These are phyloP conservation scores for Metridium senile DNA, from an alignment of 92 coral and sea anemone genomes.

Conservation along the genomic window DNA sequence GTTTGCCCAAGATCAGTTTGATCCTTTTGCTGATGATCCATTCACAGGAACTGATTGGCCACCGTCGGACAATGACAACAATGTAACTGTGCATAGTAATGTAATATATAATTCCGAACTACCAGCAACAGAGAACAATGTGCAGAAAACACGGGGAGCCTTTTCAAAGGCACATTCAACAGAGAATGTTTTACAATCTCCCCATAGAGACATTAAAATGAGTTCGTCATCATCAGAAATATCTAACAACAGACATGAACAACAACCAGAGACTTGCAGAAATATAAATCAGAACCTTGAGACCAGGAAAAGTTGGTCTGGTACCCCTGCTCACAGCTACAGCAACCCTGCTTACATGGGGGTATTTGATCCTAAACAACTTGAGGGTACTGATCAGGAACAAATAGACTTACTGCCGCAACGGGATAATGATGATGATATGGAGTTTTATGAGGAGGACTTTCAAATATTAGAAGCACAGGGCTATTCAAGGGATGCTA, in stretches of 20 bases:
- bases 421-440: constrained; percentile 49
- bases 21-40: constrained; percentile 93
- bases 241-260: constrained; percentile 17
- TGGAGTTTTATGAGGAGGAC: constrained; percentile 98
- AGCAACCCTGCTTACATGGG: constrained; percentile 89
- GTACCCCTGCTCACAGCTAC: constrained; percentile 71
- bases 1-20: constrained; percentile 43
- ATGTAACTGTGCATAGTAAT: constrained; percentile 2
- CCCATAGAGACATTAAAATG: constrained; percentile 10
- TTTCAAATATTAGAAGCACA: constrained; percentile 94
- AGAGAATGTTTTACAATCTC: constrained; percentile 53
- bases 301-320: constrained; percentile 80
- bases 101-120: neutral
- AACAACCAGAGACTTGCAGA: constrained; percentile 20
- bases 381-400: constrained; percentile 50
- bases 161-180: constrained; percentile 66
- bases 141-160: constrained; percentile 6
- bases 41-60: constrained; percentile 52
- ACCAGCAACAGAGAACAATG: constrained; percentile 8
- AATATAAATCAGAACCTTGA: constrained; percentile 41
- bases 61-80: neutral
- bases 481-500: constrained; percentile 92
- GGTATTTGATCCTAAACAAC: constrained; percentile 63
- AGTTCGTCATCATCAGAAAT: constrained; percentile 36
- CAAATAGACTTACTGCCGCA: constrained; percentile 31